Base-by-base conservation (phyloP, 2,888 invertebrate species). In the Bedellia somnulentella region DNA sequence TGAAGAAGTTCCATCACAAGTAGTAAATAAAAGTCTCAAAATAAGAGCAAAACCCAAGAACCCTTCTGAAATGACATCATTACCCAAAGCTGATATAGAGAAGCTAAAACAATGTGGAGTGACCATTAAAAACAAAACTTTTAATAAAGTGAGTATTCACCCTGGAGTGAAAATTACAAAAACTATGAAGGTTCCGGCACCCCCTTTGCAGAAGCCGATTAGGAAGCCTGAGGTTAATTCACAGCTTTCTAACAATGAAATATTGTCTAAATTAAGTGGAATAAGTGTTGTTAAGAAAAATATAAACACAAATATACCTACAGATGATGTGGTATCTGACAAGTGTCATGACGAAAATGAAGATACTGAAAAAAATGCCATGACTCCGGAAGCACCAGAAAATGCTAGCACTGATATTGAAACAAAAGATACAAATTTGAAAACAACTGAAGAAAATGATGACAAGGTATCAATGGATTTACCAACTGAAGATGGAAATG, bases 101-200 rank as follows among this genome's bases (percentile, higher is more conserved):
- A 73, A 70, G 49, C 49, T 73, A 40, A 63, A 67, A 45, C 60
- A 54, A 37, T 60, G 63, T 35, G 73, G 75, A 28, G 67, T 73
- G 35, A 52, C 59, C 29, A 54, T 75, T 6, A 70, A 63, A 52
- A 55, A 55, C 39, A 66, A 64, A 38, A 35, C 46, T 11, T 38
- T 35, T 24, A 41, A 29, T 26, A 29, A 28, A 31, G 18, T 6
- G 9, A 6, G 5, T 18, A 18, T 5, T 18, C 18, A 16, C 17
- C 15, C 24, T 16, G 26, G 13, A 11, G 12, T 28, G 13, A 22
- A 28, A 28, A 26, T 14, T 14, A 28, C 22, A 8, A 22, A 27
- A 29, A 22, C 28, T 15, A 24, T 15, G 14, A 27, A 32, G 24
- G 23, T 15, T 8, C 13, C n/a, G 10, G 11, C 15, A 12, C 15